phyloP scores from a whole-genome alignment of 35 echinoderm and acorn worm species.

The Strongylocentrotus purpuratus region DNA sequence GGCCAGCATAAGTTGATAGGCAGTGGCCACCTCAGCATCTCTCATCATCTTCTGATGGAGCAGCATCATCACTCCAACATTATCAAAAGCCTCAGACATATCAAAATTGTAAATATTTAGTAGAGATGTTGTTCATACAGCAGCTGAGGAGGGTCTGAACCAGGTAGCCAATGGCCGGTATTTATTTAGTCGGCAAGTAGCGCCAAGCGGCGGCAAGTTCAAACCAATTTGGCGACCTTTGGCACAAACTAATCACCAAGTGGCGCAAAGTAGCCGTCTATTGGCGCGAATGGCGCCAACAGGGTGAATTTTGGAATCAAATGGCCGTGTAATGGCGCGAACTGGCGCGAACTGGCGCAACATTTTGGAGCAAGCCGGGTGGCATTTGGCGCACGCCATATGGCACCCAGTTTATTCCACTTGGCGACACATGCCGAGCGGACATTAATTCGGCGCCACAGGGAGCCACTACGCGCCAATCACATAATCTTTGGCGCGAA shows the following conservation, averaged over 20 bases:
- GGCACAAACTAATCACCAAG: slow-evolving; percentile 54
- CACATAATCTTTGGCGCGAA: slow-evolving; percentile 39
- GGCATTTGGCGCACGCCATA: slow-evolving; percentile 54
- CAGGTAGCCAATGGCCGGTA: too few relatives aligned
- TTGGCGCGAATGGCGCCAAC: not conserved
- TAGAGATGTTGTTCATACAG: slow-evolving; percentile 44
- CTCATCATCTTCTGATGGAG: slow-evolving; percentile 30
- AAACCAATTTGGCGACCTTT: slow-evolving; percentile 47
- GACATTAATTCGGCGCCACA: slow-evolving; percentile 54
- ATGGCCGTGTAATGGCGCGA: too few relatives aligned
- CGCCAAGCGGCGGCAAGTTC: slow-evolving; percentile 16
- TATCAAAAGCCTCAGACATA: slow-evolving; percentile 28
- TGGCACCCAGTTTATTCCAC: slow-evolving; percentile 54
- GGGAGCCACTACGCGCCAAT: slow-evolving; percentile 51
- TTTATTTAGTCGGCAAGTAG: too few relatives aligned
- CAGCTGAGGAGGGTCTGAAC: not conserved
- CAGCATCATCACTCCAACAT: slow-evolving; percentile 36
- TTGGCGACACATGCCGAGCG: slow-evolving; percentile 49
- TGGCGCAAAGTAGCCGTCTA: slow-evolving; percentile 44
- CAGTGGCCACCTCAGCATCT: slow-evolving; percentile 34
- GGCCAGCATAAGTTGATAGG: slow-evolving; percentile 15
- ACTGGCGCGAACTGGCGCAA: slow-evolving; percentile 31
- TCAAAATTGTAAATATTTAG: slow-evolving; percentile 52
- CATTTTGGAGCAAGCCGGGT: slow-evolving; percentile 41
- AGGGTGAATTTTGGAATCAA: too few relatives aligned